Evolutionary conservation across 2,888 invertebrate species (phyloP), one percentile per base, ranked within the genome.

Genomic region (Incurvaria masculella): DNA sequence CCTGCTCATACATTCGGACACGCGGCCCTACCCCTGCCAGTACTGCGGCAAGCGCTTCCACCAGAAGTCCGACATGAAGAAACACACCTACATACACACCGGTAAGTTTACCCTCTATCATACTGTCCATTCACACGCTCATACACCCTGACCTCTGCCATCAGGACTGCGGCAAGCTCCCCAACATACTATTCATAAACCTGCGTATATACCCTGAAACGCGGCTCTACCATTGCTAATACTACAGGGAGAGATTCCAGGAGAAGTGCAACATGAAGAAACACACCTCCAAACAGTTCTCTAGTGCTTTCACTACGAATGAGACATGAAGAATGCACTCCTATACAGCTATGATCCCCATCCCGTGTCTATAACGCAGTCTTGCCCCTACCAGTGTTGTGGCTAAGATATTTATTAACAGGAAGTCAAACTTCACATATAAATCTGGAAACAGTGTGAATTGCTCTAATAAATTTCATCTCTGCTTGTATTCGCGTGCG

Each of bases 261-360:
- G 98, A 98, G 78, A 98, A 98, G 69, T 96, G 95, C 47, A 98
- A 99, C 72, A 98, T 98, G 98, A 99, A 98, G 81, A 99, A 99
- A 65, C 98, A 99, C 78, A 98, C 97, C 21, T 98, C 97, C 68
- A 97, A 91, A 54, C 91, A 91, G n/a, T n/a, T n/a, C n/a, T n/a
- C n/a, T n/a, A n/a, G n/a, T n/a, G n/a, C n/a, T n/a, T n/a, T n/a
- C n/a, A n/a, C n/a, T n/a, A n/a, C n/a, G n/a, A n/a, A n/a, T n/a
- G n/a, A n/a, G n/a, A n/a, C n/a, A n/a, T n/a, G n/a, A n/a, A n/a
- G n/a, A n/a, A n/a, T n/a, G n/a, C n/a, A n/a, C n/a, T n/a, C n/a
- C n/a, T n/a, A n/a, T n/a, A n/a, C n/a, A n/a, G n/a, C n/a, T n/a
- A n/a, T n/a, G n/a, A n/a, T n/a, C n/a, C n/a, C n/a, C n/a, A n/a